Percentiles rank a stretch among this genome's conserved stretches.
phyloP scores from a whole-genome alignment of 2,113 vertebrate genomes.

The Corythornis madagascariensis region DNA sequence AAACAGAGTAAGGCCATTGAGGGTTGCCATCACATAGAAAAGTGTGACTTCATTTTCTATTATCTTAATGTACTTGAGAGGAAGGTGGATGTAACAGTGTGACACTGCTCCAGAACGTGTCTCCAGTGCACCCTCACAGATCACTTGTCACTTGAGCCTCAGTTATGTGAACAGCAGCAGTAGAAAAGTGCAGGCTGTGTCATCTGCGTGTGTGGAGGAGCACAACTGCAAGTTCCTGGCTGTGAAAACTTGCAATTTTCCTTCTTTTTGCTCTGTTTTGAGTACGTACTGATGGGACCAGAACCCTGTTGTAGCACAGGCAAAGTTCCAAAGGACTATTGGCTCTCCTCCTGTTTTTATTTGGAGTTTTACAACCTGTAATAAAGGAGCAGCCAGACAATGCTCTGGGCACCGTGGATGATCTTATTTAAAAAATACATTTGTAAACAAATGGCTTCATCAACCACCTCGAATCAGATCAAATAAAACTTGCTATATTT shows the following conservation, averaged over 20 bases:
- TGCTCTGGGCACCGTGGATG: constrained; percentile 1
- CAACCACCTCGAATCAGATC: constrained; percentile 32
- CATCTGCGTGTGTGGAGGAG: neutral
- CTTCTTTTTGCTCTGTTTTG: constrained; percentile 14
- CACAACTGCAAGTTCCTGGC: neutral
- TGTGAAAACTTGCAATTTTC: neutral
- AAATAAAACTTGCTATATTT: constrained; percentile 23
- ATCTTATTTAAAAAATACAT: constrained; percentile 32
- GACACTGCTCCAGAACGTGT: neutral
- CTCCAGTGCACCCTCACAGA: neutral
- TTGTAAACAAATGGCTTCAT: constrained; percentile 41
- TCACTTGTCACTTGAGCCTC: neutral
- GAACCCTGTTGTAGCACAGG: constrained; percentile 7
- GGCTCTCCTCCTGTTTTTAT: neutral
- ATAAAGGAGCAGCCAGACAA: constrained; percentile 43
- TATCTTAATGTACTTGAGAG: neutral
- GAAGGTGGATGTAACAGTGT: neutral
- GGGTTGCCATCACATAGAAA: neutral
- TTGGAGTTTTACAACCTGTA: constrained; percentile 35
- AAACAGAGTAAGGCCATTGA: neutral
- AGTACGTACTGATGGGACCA: neutral
- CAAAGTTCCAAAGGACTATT: neutral
- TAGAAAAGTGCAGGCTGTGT: neutral
- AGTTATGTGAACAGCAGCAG: neutral
- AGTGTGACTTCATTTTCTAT: neutral